Conservation (phyloP, 1,140 invertebrate species). For the Theocolax elegans region DNA sequence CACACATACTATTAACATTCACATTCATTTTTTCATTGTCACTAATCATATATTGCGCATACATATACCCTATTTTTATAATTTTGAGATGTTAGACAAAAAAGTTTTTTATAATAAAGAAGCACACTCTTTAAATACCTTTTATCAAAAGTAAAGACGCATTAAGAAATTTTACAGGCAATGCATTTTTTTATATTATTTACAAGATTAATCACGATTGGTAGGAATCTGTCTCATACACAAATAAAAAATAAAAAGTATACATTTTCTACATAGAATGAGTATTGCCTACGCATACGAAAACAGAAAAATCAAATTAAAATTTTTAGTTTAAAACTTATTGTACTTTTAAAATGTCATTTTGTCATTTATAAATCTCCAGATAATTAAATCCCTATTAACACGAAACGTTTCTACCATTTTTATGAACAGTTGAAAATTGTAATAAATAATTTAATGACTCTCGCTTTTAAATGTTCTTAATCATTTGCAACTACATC, state of each 20-base stretch:
- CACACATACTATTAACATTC: not conserved
- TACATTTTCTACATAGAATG: too few species aligned
- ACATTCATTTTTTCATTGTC: conserved; percentile 1
- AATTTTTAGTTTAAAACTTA: too few species aligned
- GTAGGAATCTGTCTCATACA: not conserved
- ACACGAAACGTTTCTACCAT: too few species aligned
- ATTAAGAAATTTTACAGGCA: conserved; percentile 27
- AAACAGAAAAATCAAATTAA: too few species aligned
- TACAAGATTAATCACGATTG: conserved; percentile 10
- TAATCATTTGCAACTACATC: too few species aligned
- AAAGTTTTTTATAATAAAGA: conserved; percentile 13
- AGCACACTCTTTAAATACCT: conserved; percentile 14
- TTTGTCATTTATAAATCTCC: too few species aligned
- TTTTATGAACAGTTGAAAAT: too few species aligned
- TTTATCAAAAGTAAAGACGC: not conserved
- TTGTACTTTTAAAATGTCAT: too few species aligned
- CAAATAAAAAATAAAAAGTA: conserved; percentile 5
- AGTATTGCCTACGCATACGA: too few species aligned
- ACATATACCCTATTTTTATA: not conserved
- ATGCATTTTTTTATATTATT: conserved; percentile 16
- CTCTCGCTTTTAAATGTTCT: too few species aligned
- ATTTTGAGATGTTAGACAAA: conserved; percentile 15
- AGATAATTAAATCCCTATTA: too few species aligned
- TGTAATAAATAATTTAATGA: too few species aligned
- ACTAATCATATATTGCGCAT: conserved; percentile 8